Evolutionary conservation across 2,113 vertebrate species (phyloP).

Genomic region (Ramphastos sulfuratus): DNA sequence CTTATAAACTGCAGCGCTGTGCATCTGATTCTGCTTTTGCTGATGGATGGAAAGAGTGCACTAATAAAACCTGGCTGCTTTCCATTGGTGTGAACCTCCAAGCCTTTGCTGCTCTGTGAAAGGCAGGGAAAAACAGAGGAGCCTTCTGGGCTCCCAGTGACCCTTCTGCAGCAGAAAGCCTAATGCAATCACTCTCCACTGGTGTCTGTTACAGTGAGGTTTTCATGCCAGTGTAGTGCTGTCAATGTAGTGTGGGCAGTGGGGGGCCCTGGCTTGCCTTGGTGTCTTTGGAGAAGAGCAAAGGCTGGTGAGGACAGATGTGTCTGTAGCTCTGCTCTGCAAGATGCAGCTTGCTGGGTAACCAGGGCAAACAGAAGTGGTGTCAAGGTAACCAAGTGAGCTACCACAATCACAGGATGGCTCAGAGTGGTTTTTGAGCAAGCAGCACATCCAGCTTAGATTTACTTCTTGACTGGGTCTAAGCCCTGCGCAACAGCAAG

Average conservation of each 20-base stretch:
- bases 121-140: not conserved
- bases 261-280: not conserved
- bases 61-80: not conserved
- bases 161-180: not conserved
- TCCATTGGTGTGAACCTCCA: not conserved
- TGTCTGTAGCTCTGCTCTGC: not conserved
- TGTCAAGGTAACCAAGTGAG: not conserved
- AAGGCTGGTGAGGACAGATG: too few relatives aligned
- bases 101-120: not conserved
- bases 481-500: not conserved
- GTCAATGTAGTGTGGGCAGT: accelerated
- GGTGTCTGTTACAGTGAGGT: not conserved
- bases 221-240: not conserved
- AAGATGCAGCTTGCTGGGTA: not conserved
- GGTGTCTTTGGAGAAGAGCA: not conserved
- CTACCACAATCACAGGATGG: not conserved
- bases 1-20: not conserved
- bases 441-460: not conserved
- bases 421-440: not conserved
- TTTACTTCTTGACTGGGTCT: not conserved
- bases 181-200: not conserved
- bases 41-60: not conserved
- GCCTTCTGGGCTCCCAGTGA: not conserved
- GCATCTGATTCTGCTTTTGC: not conserved
- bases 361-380: not conserved